Conservation (phyloP, 37 sponge, comb jelly and placozoan species). For the Mnemiopsis leidyi region DNA sequence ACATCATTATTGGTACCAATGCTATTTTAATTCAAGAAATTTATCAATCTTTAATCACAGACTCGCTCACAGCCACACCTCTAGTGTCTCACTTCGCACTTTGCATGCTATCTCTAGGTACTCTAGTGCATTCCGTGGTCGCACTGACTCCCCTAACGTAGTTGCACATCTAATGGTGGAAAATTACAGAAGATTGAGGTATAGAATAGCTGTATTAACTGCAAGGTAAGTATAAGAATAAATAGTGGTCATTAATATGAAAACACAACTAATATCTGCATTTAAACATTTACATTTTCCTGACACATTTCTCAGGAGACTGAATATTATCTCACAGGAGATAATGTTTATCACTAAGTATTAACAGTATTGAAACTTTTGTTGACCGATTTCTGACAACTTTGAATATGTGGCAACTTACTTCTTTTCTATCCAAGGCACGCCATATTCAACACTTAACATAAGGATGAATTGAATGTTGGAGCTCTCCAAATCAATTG, state of each 20-base stretch:
- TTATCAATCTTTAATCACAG: background rate
- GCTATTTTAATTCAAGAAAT: too few relatives aligned
- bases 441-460: conserved; percentile 21
- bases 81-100: conserved; percentile 14
- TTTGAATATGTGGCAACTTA: background rate
- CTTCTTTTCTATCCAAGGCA: conserved; percentile 17
- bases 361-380: too few relatives aligned
- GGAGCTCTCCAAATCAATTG: background rate
- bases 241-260: too few relatives aligned
- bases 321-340: too few relatives aligned
- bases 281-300: background rate
- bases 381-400: background rate
- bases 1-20: too few relatives aligned
- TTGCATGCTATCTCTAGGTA: conserved; percentile 23
- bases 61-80: conserved; percentile 11
- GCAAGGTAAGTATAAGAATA: background rate
- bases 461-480: conserved; percentile 23
- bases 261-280: too few relatives aligned
- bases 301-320: background rate
- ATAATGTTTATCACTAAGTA: too few relatives aligned
- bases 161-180: conserved; percentile 1
- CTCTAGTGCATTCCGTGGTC: background rate
- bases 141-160: conserved; percentile 1
- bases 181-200: background rate
- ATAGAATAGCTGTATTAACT: background rate